Evolutionary conservation across 2,888 invertebrate species (phyloP).

Genomic region (Erpobdella octoculata): DNA sequence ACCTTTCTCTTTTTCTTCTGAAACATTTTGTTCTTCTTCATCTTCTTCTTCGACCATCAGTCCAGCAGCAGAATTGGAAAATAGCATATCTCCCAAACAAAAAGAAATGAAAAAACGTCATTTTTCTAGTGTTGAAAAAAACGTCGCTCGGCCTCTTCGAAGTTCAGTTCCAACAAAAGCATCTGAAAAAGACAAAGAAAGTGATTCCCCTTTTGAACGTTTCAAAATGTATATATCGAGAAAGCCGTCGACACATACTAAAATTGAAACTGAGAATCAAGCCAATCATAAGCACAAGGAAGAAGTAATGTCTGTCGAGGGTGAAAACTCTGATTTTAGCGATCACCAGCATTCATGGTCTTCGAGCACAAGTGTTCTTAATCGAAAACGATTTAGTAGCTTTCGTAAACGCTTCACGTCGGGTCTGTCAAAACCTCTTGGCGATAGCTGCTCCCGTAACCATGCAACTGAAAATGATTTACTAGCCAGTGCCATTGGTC

Average conservation of each 20-base stretch:
- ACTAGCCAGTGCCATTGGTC: neutral
- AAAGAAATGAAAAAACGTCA: neutral
- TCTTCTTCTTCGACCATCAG: neutral
- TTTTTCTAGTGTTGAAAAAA: neutral
- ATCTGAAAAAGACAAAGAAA: neutral
- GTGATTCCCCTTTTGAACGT: neutral
- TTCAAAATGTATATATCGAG: neutral
- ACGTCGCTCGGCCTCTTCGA: neutral
- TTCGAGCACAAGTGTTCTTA: neutral
- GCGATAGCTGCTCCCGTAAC: neutral
- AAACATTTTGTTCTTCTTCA: neutral
- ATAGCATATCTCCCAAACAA: neutral
- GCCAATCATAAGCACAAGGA: neutral
- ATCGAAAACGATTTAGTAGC: neutral
- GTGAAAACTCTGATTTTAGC: neutral
- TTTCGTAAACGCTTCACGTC: neutral
- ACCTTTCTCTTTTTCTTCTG: neutral
- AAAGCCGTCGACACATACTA: neutral
- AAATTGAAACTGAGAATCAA: no score
- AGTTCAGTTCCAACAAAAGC: neutral
- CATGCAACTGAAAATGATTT: neutral
- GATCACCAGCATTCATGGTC: conserved; percentile 8
- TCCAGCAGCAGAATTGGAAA: neutral
- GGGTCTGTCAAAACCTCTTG: neutral
- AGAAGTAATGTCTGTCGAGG: neutral